Evolutionary conservation across 2,888 invertebrate genomes (phyloP).

Genomic region (Chymomyza amoena): DNA sequence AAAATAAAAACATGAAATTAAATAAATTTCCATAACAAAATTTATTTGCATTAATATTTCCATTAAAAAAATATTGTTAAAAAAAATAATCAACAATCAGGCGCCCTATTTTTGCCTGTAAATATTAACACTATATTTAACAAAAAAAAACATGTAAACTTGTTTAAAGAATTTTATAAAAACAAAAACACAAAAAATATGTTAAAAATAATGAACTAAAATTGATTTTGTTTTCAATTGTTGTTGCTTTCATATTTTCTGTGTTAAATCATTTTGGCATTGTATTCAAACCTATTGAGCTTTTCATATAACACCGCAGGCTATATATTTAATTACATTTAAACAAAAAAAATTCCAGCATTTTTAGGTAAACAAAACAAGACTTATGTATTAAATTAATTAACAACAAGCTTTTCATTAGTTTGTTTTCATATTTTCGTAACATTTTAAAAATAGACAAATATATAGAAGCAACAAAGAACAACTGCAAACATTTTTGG

Average conservation of each 20-base stretch:
- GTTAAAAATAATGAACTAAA: not conserved
- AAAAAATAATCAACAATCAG: too few species aligned
- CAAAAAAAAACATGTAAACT: too few species aligned
- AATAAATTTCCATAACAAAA: too few species aligned
- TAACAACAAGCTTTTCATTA: not conserved
- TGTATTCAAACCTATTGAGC: not conserved
- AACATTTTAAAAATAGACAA: slow-evolving; percentile 56
- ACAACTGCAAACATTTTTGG: slow-evolving; percentile 50
- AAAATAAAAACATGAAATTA: too few species aligned
- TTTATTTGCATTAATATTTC: too few species aligned
- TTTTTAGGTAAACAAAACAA: not conserved
- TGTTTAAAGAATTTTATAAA: too few species aligned
- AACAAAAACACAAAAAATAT: too few species aligned
- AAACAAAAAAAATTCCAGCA: not conserved
- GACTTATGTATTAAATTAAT: not conserved
- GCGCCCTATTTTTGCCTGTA: too few species aligned
- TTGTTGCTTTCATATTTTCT: not conserved
- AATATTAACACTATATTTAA: too few species aligned
- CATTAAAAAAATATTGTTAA: too few species aligned
- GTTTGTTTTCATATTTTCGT: slow-evolving; percentile 10
- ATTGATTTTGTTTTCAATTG: not conserved
- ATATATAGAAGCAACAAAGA: slow-evolving; percentile 25
- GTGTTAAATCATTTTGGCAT: too few species aligned
- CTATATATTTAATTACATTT: slow-evolving; percentile 3
- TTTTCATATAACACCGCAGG: not conserved